Base-by-base conservation (phyloP, 2,113 vertebrate genomes). In the Polypterus bichir region DNA sequence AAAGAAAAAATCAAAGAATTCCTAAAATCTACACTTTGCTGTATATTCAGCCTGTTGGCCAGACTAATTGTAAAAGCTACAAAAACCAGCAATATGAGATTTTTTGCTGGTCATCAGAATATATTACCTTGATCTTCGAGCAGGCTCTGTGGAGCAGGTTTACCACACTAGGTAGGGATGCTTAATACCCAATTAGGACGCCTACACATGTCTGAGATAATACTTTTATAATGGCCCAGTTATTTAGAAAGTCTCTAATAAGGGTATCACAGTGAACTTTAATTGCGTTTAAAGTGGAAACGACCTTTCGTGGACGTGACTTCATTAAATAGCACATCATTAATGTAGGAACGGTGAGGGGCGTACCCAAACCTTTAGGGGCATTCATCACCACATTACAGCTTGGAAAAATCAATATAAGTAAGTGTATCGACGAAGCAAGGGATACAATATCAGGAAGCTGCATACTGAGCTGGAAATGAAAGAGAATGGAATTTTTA, bases 141-240 rank as follows among this genome's bases (percentile, higher is more conserved):
- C 7, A 52, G 7, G 51, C 51, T 52, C 9, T 52, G 51, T 52
- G 51, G 51, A 4, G 10, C 51, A 52, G 51, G 51, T 52, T 52
- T 52, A 3, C 51, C 7, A 10, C 51, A 52, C 4, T 52, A 10
- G 10, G 10, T 52, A 52, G 10, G 10, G 3, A 52, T 52, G 51
- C 51, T 52, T 27, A 52, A 52, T 52, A 4, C 51, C 51, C 51
- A 52, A 52, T 52, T 52, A 52, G 51, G 10, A 52, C 51, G 10
- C 51, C 51, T 52, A 67, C 48, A 59, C 48, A 68, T 62, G 59
- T 48, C 66, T 48, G 58, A 52, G 45, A 7, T 49, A 47, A 54
- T 46, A 47, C 48, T 57, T n/a, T 52, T 61, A 61, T 52, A 44
- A 51, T n/a, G 60, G 8, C 47, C 10, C 4, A 62, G 51, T 62